Conservation (phyloP, 2,113 vertebrate genomes). For the Orthonyx spaldingii region DNA sequence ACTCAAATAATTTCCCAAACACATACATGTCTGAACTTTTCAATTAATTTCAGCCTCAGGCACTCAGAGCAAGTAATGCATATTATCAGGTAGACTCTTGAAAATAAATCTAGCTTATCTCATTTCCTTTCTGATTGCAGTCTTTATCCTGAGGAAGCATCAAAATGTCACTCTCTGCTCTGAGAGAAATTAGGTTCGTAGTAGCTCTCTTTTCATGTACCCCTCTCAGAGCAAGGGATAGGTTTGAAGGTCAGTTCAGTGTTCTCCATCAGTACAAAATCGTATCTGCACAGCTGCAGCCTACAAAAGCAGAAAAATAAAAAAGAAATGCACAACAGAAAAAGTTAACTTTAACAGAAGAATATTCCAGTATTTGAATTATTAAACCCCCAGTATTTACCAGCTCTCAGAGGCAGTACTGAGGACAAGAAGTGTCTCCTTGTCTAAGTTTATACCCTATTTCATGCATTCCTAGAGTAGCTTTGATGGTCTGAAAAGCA, state of each 20-base stretch:
- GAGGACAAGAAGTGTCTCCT: not conserved
- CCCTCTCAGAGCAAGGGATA: constrained; percentile 69
- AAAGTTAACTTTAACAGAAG: not conserved
- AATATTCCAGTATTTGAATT: not conserved
- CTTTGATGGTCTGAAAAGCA: not conserved
- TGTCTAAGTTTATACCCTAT: not conserved
- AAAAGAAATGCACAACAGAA: not conserved
- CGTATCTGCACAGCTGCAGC: constrained; percentile 77
- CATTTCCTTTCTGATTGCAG: not conserved
- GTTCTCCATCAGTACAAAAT: constrained; percentile 84
- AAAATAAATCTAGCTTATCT: constrained; percentile 13
- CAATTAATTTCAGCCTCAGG: not conserved
- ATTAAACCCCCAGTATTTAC: not conserved
- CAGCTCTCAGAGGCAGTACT: not conserved
- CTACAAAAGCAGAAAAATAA: constrained; percentile 53
- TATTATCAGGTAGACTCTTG: not conserved
- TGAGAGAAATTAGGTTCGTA: not conserved
- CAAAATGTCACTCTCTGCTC: constrained; percentile 3
- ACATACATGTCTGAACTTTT: not conserved
- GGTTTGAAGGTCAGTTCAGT: constrained; percentile 79
- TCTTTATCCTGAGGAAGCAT: constrained; percentile 24
- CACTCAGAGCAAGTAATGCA: not conserved
- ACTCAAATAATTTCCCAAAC: not conserved
- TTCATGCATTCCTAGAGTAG: not conserved
- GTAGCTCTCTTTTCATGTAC: not conserved